These are phyloP conservation scores for Lepidochrysops patricia DNA, from an alignment of 2,888 invertebrate genomes.

Conservation along the genomic window DNA sequence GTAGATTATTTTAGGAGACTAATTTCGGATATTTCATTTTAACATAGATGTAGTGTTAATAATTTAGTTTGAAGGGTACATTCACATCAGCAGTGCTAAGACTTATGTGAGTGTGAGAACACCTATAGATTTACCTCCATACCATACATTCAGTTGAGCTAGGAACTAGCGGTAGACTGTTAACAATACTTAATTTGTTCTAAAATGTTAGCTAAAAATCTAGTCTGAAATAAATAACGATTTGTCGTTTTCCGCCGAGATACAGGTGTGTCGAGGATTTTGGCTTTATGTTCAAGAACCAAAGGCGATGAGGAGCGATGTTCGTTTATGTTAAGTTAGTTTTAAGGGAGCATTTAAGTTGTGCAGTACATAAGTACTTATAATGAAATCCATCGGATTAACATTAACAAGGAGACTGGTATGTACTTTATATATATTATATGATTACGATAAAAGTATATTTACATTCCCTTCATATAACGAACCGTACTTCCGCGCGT, in stretches of 20 bases:
- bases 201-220: constrained; percentile 51
- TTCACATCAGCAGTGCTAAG: not conserved
- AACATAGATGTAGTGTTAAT: constrained; percentile 7
- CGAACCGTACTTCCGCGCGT: constrained; percentile 37
- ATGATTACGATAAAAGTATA: constrained; percentile 47
- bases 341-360: constrained; percentile 69
- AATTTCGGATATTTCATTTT: not conserved
- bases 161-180: constrained; percentile 31
- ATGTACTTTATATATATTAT: constrained; percentile 56
- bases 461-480: constrained; percentile 62
- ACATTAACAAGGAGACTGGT: constrained; percentile 69
- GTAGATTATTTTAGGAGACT: not conserved
- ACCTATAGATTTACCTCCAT: not conserved
- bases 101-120: not conserved
- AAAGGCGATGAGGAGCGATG: constrained; percentile 39
- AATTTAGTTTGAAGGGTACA: not conserved
- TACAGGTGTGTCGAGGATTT: constrained; percentile 23
- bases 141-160: constrained; percentile 25
- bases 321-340: constrained; percentile 40
- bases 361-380: constrained; percentile 58
- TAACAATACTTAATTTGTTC: constrained; percentile 40
- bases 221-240: constrained; percentile 54
- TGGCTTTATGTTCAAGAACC: constrained; percentile 25
- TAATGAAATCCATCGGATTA: constrained; percentile 51
- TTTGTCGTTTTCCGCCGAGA: constrained; percentile 46